phyloP scores from a whole-genome alignment of 1,140 invertebrate genomes.

The Hormaphis cornu region DNA sequence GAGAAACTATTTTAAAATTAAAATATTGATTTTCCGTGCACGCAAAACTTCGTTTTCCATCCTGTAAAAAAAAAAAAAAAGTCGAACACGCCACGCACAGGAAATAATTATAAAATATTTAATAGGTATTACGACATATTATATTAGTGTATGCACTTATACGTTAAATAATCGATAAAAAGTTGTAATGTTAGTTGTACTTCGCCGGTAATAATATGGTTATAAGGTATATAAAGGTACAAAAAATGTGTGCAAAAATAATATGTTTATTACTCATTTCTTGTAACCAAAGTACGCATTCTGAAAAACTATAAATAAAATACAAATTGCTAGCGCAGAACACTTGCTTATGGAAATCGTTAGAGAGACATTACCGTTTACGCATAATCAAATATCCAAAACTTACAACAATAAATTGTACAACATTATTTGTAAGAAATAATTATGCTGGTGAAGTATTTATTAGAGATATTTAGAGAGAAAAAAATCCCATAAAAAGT shows the following conservation, averaged over 20 bases:
- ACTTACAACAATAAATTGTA: no score
- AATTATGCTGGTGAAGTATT: no score
- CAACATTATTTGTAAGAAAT: no score
- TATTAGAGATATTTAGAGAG: no score
- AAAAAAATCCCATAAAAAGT: no score
- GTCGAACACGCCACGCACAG: not conserved
- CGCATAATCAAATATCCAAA: no score
- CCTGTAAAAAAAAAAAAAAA: not conserved
- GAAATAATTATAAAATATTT: not conserved
- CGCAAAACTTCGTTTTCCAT: not conserved
- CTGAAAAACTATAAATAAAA: not conserved
- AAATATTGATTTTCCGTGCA: not conserved
- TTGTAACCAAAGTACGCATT: conserved; percentile 7
- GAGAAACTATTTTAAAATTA: not conserved
- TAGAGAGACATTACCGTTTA: no score
- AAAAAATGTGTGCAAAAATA: conserved; percentile 18
- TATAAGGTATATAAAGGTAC: not conserved
- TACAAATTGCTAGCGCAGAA: not conserved
- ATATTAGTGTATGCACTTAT: no score
- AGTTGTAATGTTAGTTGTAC: not conserved
- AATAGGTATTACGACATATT: not conserved
- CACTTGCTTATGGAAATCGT: not conserved
- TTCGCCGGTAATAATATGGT: not conserved
- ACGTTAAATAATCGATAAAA: not conserved
- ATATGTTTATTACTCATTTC: conserved; percentile 5